Percentiles rank a stretch among this genome's conserved stretches.
These are phyloP conservation scores for Pollicipes pollicipes DNA, from an alignment of 1,140 invertebrate species.

Conservation along the genomic window DNA sequence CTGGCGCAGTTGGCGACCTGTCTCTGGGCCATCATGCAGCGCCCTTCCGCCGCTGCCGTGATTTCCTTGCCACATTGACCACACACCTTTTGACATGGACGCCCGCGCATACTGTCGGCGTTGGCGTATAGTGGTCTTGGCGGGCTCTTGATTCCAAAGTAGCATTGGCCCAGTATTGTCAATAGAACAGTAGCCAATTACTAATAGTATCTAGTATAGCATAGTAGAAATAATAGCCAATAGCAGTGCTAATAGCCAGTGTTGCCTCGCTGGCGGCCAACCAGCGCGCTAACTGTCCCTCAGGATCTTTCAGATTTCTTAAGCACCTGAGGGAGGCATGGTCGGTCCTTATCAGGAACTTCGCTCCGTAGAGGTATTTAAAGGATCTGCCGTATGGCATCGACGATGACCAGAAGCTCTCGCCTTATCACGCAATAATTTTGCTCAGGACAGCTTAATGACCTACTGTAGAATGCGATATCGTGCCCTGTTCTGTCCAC, in stretches of 20 bases:
- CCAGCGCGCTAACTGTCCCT: not conserved
- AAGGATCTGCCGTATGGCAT: not conserved
- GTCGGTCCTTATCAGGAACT: not conserved
- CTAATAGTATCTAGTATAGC: too few species aligned
- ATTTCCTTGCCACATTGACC: too few species aligned
- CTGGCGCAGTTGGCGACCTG: not conserved
- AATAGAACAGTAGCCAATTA: too few species aligned
- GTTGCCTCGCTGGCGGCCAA: too few species aligned
- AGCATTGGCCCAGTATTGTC: not conserved
- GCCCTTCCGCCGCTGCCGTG: too few species aligned
- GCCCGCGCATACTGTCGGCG: not conserved
- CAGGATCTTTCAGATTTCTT: not conserved
- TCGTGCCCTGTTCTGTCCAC: not conserved
- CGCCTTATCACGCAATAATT: not conserved
- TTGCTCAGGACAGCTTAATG: not conserved
- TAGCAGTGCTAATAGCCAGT: too few species aligned
- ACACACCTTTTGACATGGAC: not conserved
- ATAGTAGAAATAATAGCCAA: too few species aligned
- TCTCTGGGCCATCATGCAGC: not conserved
- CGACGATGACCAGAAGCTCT: not conserved
- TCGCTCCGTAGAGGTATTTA: not conserved
- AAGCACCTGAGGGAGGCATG: not conserved
- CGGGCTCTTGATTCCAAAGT: not conserved
- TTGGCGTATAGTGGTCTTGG: not conserved
- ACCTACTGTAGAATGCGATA: not conserved